Base-by-base conservation (phyloP, 2,888 invertebrate species). In the Noctua janthe region DNA sequence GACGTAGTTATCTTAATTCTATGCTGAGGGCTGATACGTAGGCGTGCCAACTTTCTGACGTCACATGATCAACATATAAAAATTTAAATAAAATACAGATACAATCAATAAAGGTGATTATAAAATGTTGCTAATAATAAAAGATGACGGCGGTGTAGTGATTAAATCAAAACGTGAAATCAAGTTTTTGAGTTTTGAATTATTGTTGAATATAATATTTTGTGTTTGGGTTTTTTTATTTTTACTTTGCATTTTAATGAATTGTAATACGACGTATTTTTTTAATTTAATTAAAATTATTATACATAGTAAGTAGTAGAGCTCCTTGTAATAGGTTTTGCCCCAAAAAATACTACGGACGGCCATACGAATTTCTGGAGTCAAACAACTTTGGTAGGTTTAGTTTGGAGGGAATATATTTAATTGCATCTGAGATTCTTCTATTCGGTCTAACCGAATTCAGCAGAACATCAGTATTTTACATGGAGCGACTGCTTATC, bases 161-260 rank as follows among this genome's bases (percentile, higher is more conserved):
- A 39, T 82, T 56, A 15, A 71, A 49, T 71, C 29, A 67, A 78
- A 59, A 23, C n/a, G 23, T 51, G 5, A 39, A 76, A 69, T 49
- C 69, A 56, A 62, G 83, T 83, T 83, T 71, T 77, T n/a, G 20
- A 81, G 47, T 81, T 81, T 76, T 71, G 71, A 59, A 59, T 71
- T 43, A 43, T 43, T 10, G 4, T 59, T 59, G 64, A 43, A 39
- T 71, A 23, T 47, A n/a, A 67, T 51, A 67, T 77, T 82, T 72
- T 39, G 47, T 49, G 49, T 82, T 39, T 39, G 8, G 17, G 17
- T 15, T 39, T 79, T 29, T 74, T 64, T 5, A 5, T 67, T 80
- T 73, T 74, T 35, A 7, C 35, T 54, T 78, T 54, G 59, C 5
- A 62, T 67, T 59, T 67, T 39, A 47, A 39, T 76, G 59, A 74